Base-by-base conservation (phyloP, 1,140 invertebrate genomes). In the Pseudomyrmex cubaensis region DNA sequence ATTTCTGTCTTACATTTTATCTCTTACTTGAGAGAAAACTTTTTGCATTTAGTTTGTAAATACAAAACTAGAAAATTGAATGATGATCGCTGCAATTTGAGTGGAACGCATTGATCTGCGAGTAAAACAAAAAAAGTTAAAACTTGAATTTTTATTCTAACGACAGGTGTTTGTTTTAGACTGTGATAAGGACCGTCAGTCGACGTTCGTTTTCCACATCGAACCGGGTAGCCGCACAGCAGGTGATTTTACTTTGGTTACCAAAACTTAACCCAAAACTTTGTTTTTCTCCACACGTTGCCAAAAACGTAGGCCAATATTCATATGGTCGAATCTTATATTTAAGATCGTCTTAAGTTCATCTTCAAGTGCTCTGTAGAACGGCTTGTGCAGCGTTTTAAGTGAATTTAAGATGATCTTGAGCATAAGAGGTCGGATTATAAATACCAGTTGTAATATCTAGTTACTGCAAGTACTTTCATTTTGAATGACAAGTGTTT, bases 141-240 rank as follows among this genome's bases (percentile, higher is more conserved):
- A 12, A 25, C 15, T 59, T 1, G 44, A 25, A 44, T 44, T 22
- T 54, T 20, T 2, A 59, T 35, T 20, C 20, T 12, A 7, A 48
- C 2, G 13, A 70, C 84, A 12, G 35, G 0, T 80, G 17, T 12
- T 2, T 84, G 67, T 93, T 93, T 46, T 80, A 94, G 94, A 92
- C 90, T 10, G 90, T 90, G 1, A 86, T 90, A 35, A 92, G 89
- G 62, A 87, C 83, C 67, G 82, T 92, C 56, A 89, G 91, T 22
- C 93, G 94, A 75, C 95, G 95, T 13, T 92, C 94, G 12, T 96
- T 96, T 85, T 96, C 96, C 61, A 96, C 95, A 4, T 95, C 95
- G 54, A 95, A 94, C 92, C 94, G 94, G 86, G 88, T 93, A 50
- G 93, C 95, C 5, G 95, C 95, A 61, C 96, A 97, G 89, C 92